Conservation (phyloP, 2,888 invertebrate genomes). For the Zygaena filipendulae region DNA sequence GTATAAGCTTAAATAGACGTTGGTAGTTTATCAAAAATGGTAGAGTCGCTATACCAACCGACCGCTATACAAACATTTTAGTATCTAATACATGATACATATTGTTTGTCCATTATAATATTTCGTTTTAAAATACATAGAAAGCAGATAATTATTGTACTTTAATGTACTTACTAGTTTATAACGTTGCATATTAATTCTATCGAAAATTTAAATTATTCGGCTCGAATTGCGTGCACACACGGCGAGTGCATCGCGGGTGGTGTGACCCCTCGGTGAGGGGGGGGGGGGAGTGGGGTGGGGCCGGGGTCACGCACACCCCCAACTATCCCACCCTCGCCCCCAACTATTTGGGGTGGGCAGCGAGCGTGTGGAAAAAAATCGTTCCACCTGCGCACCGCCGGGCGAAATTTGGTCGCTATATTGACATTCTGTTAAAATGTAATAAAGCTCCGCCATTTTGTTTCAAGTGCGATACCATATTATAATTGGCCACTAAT, state of each 20-base stretch:
- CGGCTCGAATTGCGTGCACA: conserved; percentile 62
- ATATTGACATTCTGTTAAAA: conserved; percentile 51
- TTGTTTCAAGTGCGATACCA: no score
- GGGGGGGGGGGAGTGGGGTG: conserved; percentile 21
- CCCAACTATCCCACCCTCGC: conserved; percentile 39
- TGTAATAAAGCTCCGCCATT: conserved; percentile 50
- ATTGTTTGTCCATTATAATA: no score
- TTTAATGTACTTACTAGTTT: no score
- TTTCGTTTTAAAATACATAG: no score
- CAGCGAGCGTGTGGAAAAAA: conserved; percentile 48
- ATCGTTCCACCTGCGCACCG: conserved; percentile 60
- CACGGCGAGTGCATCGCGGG: conserved; percentile 41
- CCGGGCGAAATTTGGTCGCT: conserved; percentile 38
- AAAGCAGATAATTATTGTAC: no score
- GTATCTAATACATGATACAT: no score
- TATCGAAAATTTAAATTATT: conserved; percentile 69
- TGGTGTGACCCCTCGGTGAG: conserved; percentile 13
- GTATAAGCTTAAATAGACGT: no score
- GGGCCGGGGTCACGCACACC: conserved; percentile 46
- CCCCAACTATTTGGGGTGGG: conserved; percentile 61
- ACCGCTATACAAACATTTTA: no score
- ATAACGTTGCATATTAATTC: no score
- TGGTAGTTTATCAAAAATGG: no score
- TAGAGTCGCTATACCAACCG: no score
- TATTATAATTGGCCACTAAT: no score